Base-by-base conservation (phyloP, 1,140 invertebrate species). In the Drosophila takahashii region DNA sequence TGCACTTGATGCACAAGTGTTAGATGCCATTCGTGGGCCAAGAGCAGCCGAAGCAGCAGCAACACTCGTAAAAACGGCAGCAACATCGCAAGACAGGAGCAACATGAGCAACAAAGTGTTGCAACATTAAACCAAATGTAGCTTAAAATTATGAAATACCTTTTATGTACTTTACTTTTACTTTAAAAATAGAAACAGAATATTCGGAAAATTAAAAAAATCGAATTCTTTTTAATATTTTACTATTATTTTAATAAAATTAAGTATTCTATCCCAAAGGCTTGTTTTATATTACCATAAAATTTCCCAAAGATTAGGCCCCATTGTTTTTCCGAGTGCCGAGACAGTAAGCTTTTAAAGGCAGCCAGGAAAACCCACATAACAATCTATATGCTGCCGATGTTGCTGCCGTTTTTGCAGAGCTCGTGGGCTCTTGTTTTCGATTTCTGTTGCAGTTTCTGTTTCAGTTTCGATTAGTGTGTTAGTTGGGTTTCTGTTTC, bases 41-140 rank as follows among this genome's bases (percentile, higher is more conserved):
- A 76, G 59, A 57, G 47, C 66, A 74, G 54, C 81, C 36, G 84
- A 92, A 74, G 80, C 92, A 70, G 16, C 37, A 58, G 29, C 66
- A 53, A 27, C 56, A 51, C 10, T 52, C 58, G 32, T 10, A 44
- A 44, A 42, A 44, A 44, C 54, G 76, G 92, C 92, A 58, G 93
- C 93, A 64, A 93, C 92, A 42, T 91, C n/a, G n/a, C n/a, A n/a
- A n/a, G 6, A 8, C 22, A 22, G 22, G 22, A 22, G 22, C 22
- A 22, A 22, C 22, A 22, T 22, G 92, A 65, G 13, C 92, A 67
- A 93, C 22, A 92, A 41, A 13, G 7, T 7, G 13, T 13, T 2
- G 37, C 37, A 8, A 6, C 37, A 29, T 29, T 29, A 7, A 7
- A 6, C 27, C 4, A 29, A 29, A 29, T 22, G 1, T 22, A 22